Percentiles rank a stretch among this genome's conserved stretches.
Conservation (phyloP, 30 jellyfish, hydroid and myxozoan genomes). For the Hydractinia symbiolongicarpus region DNA sequence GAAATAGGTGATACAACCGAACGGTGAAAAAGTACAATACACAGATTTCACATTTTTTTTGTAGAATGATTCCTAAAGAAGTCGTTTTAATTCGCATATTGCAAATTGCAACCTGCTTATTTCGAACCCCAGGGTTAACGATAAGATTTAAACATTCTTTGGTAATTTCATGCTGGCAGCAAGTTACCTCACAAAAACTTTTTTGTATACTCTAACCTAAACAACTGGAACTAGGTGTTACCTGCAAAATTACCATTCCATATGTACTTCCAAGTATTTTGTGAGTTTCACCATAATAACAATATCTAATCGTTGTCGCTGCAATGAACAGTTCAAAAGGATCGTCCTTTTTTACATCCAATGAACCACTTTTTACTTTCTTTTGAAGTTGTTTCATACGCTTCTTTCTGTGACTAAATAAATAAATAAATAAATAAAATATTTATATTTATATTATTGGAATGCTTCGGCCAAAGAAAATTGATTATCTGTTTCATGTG, state of each 20-base stretch:
- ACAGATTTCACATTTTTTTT: too few species aligned
- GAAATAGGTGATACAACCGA: too few species aligned
- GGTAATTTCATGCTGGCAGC: too few species aligned
- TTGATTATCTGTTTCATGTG: too few species aligned
- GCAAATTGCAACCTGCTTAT: too few species aligned
- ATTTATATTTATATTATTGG: not conserved
- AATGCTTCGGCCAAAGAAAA: not conserved
- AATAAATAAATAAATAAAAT: not conserved
- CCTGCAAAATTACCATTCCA: conserved; percentile 98
- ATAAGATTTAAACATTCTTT: too few species aligned
- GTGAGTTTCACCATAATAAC: conserved; percentile 89
- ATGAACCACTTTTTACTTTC: conserved; percentile 84
- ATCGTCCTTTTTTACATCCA: conserved; percentile 80
- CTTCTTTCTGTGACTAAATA: conserved; percentile 79
- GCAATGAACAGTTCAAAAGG: conserved; percentile 90
- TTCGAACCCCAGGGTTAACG: too few species aligned
- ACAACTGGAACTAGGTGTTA: not conserved
- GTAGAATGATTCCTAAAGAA: too few species aligned
- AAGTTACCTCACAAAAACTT: too few species aligned
- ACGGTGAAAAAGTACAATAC: too few species aligned
- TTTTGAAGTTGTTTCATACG: conserved; percentile 90
- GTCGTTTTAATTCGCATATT: too few species aligned
- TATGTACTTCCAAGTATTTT: conserved; percentile 89
- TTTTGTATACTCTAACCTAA: too few species aligned
- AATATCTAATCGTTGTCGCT: conserved; percentile 84